These are phyloP conservation scores for Nowickia ferox DNA, from an alignment of 2,888 invertebrate genomes.

Conservation along the genomic window DNA sequence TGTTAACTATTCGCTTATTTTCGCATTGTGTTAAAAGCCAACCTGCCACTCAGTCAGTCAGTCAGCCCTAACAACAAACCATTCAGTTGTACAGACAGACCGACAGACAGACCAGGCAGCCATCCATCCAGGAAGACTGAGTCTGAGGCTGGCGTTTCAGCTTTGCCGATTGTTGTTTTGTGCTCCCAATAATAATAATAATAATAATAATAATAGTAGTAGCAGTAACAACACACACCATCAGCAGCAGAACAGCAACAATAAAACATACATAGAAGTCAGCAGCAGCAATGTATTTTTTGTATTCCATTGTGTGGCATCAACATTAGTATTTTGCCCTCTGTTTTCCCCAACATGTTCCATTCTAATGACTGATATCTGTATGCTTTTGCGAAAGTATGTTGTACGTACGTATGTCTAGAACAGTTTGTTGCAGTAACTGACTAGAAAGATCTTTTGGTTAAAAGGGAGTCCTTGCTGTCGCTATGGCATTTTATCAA, in stretches of 20 bases:
- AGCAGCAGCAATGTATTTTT: slow-evolving; percentile 57
- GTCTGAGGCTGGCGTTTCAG: slow-evolving; percentile 51
- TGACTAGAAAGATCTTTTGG: slow-evolving; percentile 42
- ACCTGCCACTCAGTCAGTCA: slow-evolving; percentile 32
- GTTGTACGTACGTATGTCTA: slow-evolving; percentile 13
- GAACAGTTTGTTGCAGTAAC: slow-evolving; percentile 53
- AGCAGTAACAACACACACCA: slow-evolving; percentile 49
- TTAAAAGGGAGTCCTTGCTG: slow-evolving; percentile 35
- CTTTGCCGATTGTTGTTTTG: slow-evolving; percentile 64
- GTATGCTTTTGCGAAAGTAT: background rate
- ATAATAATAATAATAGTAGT: slow-evolving; percentile 42
- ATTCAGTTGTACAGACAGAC: slow-evolving; percentile 11
- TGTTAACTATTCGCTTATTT: slow-evolving; percentile 70
- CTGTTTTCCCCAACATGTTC: slow-evolving; percentile 58
- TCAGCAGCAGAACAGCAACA: slow-evolving; percentile 62
- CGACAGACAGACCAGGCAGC: background rate
- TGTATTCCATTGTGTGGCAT: slow-evolving; percentile 59
- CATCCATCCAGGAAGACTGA: slow-evolving; percentile 63
- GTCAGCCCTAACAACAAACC: slow-evolving; percentile 21
- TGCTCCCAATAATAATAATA: slow-evolving; percentile 64
- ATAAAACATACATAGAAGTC: slow-evolving; percentile 58
- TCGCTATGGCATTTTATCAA: slow-evolving; percentile 42
- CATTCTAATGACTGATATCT: slow-evolving; percentile 54
- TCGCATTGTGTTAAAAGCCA: slow-evolving; percentile 59
- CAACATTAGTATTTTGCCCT: slow-evolving; percentile 66